phyloP scores from a whole-genome alignment of 1,140 invertebrate species.

The Saccostrea echinata region DNA sequence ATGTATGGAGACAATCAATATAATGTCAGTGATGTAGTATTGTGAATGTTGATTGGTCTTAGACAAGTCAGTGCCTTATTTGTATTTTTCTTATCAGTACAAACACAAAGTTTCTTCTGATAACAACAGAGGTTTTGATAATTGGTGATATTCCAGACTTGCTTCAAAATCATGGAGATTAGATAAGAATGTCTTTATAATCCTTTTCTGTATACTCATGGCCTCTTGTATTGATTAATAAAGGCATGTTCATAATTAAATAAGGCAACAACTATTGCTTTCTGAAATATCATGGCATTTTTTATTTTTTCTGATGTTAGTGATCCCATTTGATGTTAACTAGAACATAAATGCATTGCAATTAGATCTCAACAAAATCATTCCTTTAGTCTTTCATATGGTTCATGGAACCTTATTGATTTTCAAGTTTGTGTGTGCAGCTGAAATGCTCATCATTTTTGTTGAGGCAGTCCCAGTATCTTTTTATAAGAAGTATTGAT shows the following conservation, averaged over 20 bases:
- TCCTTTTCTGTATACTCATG: background rate
- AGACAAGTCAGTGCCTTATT: too few species aligned
- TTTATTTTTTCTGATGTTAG: constrained; percentile 3
- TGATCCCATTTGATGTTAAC: background rate
- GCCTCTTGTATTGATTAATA: background rate
- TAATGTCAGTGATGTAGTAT: too few species aligned
- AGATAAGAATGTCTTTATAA: background rate
- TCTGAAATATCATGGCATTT: background rate
- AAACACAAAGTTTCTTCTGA: background rate
- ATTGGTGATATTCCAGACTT: background rate
- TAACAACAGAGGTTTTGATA: background rate
- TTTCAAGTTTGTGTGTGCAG: constrained; percentile 23
- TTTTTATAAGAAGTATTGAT: constrained; percentile 22
- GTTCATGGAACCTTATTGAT: background rate
- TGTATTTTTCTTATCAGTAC: background rate
- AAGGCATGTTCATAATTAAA: background rate
- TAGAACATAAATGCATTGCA: background rate
- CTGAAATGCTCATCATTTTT: constrained; percentile 6
- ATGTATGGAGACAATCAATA: background rate
- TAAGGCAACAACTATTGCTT: background rate
- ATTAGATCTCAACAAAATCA: constrained; percentile 19
- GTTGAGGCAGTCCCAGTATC: constrained; percentile 9
- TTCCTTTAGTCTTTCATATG: background rate
- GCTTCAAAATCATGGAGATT: background rate
- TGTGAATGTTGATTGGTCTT: too few species aligned